Evolutionary conservation across 2,113 vertebrate genomes (phyloP), one percentile per base, ranked within the genome.

Genomic region (Petaurus breviceps): DNA sequence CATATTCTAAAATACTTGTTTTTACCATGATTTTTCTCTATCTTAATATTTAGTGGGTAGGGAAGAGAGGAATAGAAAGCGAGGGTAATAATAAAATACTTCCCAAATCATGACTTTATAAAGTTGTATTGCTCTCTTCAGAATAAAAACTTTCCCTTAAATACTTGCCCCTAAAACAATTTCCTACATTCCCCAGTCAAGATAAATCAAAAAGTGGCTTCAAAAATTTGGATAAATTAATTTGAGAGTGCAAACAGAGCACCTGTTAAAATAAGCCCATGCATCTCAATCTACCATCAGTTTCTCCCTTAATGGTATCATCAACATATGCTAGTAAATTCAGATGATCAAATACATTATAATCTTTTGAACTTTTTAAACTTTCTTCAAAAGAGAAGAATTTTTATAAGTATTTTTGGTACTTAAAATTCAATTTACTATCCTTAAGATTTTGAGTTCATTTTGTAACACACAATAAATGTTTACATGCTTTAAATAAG

Each of bases 131-230:
- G 94, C n/a, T 93, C 89, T 19, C 97, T 96, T 96, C 93, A 94
- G 96, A 97, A 91, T 93, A 90, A 92, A 49, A 54, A 90, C 16
- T 51, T 91, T 90, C 91, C 55, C 46, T 93, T 97, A 93, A 94
- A 92, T 37, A 90, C 50, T 94, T 94, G 31, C 96, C 68, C 93
- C 25, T 54, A 28, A 97, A 97, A 96, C 94, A 51, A 92, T 94
- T 91, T 92, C 95, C 95, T 96, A 61, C 95, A 98, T 95, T 95
- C 96, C 98, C 97, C 97, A 52, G 97, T 97, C 96, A 43, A 84
- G 68, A 84, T 22, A 43, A 84, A 43, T 84, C 16, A 98, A 98
- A 98, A 98, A 97, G 90, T 93, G 98, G 94, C 55, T 95, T 68
- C 31, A 31, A n/a, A 97, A 50, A 53, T 49, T 47, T 4, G 57